Evolutionary conservation across 53 echinoderm and acorn worm species (phyloP), one percentile per base, ranked within the genome.

Genomic region (Antedon mediterranea): DNA sequence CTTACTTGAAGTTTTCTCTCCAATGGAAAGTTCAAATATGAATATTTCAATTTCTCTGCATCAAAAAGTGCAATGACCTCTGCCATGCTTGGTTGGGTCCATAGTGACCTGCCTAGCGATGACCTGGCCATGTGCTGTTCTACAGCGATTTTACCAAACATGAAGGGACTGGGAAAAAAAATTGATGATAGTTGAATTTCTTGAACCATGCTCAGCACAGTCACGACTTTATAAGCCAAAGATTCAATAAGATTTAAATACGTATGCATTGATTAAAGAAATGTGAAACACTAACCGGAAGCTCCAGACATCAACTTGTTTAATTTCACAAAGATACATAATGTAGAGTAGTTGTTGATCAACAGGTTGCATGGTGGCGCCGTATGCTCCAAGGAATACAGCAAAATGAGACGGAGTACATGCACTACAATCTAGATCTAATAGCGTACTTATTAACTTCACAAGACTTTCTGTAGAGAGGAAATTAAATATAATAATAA

Each of bases 81-180:
- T 33, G 84, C 86, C 81, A 98, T 88, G 72, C 80, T 85, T 11
- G 98, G 90, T 77, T 98, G 92, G 71, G 88, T 85, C 98, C 92
- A 92, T 20, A 98, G 74, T 14, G 88, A 81, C 42, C 75, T 88
- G 0, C 92, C 92, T 5, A 92, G 76, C 15, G 88, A 78, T 74
- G 90, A 88, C 79, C 88, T 82, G 27, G 89, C 79, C 73, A 88
- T 77, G 76, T 98, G 84, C 76, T 98, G 92, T 3, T 81, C 77
- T 4, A 98, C 83, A 15, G 90, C 98, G 9, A 82, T 78, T 2
- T 77, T 80, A 32, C 98, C 98, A 92, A 92, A 98, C n/a, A 93
- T 76, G 74, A 84, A 90, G 0, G 89, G 92, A 27, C 97, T 97
- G 79, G 28, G 34, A 43, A 34, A 33, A 72, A 76, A 74, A 20